Conservation (phyloP, 2,797 vertebrate genomes). For the Aldrovandia affinis region DNA sequence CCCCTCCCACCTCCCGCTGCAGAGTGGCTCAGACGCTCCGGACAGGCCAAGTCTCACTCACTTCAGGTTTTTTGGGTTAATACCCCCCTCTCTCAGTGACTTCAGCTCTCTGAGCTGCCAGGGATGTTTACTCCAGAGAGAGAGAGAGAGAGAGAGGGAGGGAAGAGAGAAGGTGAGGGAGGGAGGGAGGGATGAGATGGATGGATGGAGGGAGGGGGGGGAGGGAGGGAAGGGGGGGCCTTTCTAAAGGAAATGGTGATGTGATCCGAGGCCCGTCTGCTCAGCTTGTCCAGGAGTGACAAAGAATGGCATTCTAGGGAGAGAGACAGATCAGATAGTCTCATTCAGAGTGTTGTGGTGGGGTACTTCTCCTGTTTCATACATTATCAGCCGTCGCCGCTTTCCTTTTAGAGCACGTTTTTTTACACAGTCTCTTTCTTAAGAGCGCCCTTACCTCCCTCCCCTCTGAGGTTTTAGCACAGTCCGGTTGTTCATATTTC, state of each 20-base stretch:
- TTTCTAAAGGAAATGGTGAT: slow-evolving; percentile 20
- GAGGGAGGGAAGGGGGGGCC: not conserved
- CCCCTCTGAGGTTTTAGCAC: not conserved
- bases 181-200: not conserved
- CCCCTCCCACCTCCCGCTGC: not conserved
- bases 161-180: not conserved
- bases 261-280: slow-evolving; percentile 17
- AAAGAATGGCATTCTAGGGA: slow-evolving; percentile 26
- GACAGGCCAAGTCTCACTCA: not conserved
- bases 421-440: not conserved
- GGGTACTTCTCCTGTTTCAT: slow-evolving; percentile 23
- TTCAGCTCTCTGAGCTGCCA: slow-evolving; percentile 1
- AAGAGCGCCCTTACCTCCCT: not conserved
- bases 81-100: not conserved
- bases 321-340: slow-evolving; percentile 23
- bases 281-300: slow-evolving; percentile 27
- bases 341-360: slow-evolving; percentile 13
- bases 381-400: not conserved
- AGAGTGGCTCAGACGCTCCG: not conserved
- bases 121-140: slow-evolving; percentile 18
- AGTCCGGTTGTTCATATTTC: slow-evolving; percentile 4
- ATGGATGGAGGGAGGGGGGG: not conserved
- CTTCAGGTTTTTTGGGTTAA: too few species aligned
- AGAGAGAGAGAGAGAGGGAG: not conserved
- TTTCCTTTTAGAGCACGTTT: slow-evolving; percentile 2